A percentile compares a stretch with the other conserved stretches of the same genome.
Conservation (phyloP, 2,888 invertebrate genomes). For the Eledona agricola region DNA sequence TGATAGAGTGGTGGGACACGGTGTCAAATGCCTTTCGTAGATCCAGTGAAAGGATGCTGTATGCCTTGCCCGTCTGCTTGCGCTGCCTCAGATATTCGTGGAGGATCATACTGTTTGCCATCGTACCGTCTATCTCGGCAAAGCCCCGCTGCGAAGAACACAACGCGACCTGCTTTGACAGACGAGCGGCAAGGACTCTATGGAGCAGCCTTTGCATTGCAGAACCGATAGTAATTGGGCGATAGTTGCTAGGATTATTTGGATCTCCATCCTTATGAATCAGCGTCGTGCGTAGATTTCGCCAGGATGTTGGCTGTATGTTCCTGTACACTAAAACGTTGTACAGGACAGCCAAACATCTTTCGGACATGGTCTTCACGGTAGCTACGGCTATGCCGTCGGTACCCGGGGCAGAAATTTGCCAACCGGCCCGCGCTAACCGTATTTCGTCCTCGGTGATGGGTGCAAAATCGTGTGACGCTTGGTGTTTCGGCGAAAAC, state of each 20-base stretch:
- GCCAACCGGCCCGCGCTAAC: slow-evolving; percentile 5
- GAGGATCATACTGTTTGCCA: slow-evolving; percentile 53
- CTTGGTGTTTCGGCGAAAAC: background rate
- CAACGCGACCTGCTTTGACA: slow-evolving; percentile 21
- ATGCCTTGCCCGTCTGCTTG: slow-evolving; percentile 7
- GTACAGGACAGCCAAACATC: slow-evolving; percentile 27
- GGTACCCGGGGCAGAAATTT: slow-evolving; percentile 1
- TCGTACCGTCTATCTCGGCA: slow-evolving; percentile 53
- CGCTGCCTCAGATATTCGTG: slow-evolving; percentile 36
- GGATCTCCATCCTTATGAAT: slow-evolving; percentile 41
- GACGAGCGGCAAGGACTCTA: slow-evolving; percentile 38
- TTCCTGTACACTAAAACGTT: slow-evolving; percentile 33
- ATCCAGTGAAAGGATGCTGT: slow-evolving; percentile 37
- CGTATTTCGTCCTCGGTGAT: slow-evolving; percentile 14
- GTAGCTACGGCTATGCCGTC: slow-evolving; percentile 2
- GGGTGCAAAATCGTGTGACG: background rate
- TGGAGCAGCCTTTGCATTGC: slow-evolving; percentile 46
- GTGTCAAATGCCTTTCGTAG: slow-evolving; percentile 43
- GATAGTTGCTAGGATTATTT: slow-evolving; percentile 42
- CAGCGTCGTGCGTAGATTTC: slow-evolving; percentile 29
- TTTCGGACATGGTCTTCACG: background rate
- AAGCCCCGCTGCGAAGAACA: slow-evolving; percentile 49
- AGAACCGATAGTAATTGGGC: slow-evolving; percentile 49
- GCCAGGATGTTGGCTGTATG: slow-evolving; percentile 33
- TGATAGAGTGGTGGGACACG: slow-evolving; percentile 38